Evolutionary conservation across 2,888 invertebrate species (phyloP).

Genomic region (Gandaritis pyraliata): DNA sequence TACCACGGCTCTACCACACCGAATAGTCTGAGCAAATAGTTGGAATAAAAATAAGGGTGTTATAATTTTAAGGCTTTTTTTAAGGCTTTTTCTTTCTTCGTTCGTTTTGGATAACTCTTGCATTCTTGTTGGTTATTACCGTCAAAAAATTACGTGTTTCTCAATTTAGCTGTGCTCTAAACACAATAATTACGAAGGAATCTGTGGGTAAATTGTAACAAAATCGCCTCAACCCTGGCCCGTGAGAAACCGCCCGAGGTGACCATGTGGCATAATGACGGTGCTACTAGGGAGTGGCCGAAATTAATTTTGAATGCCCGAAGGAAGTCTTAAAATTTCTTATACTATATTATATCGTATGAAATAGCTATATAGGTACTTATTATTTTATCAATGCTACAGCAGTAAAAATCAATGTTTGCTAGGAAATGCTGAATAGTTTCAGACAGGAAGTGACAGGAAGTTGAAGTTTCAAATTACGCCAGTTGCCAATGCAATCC

Average conservation of each 20-base stretch:
- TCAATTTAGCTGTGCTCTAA: conserved; percentile 4
- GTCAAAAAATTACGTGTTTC: not conserved
- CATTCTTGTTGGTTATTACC: not conserved
- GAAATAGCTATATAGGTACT: not conserved
- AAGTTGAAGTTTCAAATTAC: conserved; percentile 17
- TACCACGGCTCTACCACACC: too few species aligned
- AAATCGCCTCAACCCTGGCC: conserved; percentile 17
- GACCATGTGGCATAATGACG: conserved; percentile 29
- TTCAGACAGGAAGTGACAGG: conserved; percentile 17
- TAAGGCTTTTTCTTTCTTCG: too few species aligned
- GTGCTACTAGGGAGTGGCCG: conserved; percentile 35
- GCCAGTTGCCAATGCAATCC: conserved; percentile 3
- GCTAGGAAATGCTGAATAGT: conserved; percentile 13
- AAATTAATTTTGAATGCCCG: conserved; percentile 33
- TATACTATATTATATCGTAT: too few species aligned
- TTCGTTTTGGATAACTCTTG: not conserved
- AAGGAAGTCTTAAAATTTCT: conserved; percentile 37
- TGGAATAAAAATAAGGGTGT: too few species aligned
- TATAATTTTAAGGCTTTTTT: too few species aligned
- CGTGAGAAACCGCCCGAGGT: conserved; percentile 40
- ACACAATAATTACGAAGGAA: conserved; percentile 34
- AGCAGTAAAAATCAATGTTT: too few species aligned
- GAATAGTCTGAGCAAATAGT: too few species aligned
- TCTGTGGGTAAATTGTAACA: conserved; percentile 32
- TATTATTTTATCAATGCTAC: too few species aligned